Evolutionary conservation across 2,797 vertebrate genomes (phyloP).

Genomic region (Crocidura indochinensis): DNA sequence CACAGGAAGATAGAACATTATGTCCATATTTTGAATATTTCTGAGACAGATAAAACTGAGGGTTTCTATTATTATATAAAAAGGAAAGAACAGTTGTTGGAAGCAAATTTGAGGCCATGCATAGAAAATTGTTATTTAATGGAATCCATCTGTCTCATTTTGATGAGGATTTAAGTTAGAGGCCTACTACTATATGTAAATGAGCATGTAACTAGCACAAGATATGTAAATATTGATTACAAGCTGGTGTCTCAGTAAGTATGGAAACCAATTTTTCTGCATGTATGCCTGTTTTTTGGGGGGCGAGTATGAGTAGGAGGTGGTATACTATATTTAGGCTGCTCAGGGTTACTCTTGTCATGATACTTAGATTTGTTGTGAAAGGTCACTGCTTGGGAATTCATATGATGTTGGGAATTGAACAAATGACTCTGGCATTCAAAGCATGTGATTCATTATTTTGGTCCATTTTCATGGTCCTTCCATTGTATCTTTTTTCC

Average conservation of each 20-base stretch:
- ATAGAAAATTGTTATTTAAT: neutral
- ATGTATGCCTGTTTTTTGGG: neutral
- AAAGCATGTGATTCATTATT: too few species aligned
- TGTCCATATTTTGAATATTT: neutral
- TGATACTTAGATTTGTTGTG: too few species aligned
- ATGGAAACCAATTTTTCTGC: neutral
- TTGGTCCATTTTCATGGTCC: too few species aligned
- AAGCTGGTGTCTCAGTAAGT: neutral
- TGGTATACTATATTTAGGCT: too few species aligned
- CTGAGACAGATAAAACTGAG: neutral
- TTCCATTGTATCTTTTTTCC: constrained; percentile 13
- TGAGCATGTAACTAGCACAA: neutral
- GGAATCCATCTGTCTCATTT: constrained; percentile 18
- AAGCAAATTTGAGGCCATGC: constrained; percentile 4
- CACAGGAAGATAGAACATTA: constrained; percentile 35
- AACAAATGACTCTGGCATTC: too few species aligned
- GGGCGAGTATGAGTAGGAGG: too few species aligned
- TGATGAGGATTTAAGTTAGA: neutral
- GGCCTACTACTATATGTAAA: neutral
- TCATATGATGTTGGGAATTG: too few species aligned
- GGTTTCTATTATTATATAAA: constrained; percentile 10
- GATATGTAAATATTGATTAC: neutral
- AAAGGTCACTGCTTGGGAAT: too few species aligned
- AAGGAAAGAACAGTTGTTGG: constrained; percentile 9
- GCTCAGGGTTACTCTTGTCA: too few species aligned